These are phyloP conservation scores for Megathymus violae DNA, from an alignment of 1,140 invertebrate species.

Conservation along the genomic window DNA sequence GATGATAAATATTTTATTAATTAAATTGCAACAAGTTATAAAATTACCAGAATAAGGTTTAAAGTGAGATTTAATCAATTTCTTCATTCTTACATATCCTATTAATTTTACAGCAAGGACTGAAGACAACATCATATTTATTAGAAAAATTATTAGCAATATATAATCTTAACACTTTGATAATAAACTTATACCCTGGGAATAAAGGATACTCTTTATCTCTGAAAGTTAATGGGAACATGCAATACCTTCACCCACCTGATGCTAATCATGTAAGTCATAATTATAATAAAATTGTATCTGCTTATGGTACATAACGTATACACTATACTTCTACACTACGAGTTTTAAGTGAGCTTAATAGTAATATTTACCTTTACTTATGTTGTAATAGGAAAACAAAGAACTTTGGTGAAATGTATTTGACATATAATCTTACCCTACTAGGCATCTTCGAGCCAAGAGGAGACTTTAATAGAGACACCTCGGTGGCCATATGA, in stretches of 20 bases:
- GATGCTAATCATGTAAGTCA: conserved; percentile 70
- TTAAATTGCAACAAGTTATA: not conserved
- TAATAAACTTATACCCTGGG: conserved; percentile 95
- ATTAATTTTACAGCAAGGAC: conserved; percentile 84
- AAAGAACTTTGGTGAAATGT: not conserved
- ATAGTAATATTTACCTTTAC: no score
- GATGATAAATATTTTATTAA: not conserved
- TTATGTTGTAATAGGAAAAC: not conserved
- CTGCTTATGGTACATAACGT: no score
- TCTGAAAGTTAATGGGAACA: conserved; percentile 86
- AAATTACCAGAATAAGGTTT: not conserved
- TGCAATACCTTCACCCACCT: conserved; percentile 69
- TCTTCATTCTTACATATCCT: no score
- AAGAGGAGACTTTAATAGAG: conserved; percentile 88
- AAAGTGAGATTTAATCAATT: conserved; percentile 32
- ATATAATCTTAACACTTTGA: conserved; percentile 94
- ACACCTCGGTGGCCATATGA: conserved; percentile 91
- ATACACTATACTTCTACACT: no score
- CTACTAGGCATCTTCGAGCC: conserved; percentile 59
- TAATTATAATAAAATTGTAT: no score
- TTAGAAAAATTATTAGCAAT: conserved; percentile 92
- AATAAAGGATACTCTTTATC: conserved; percentile 96
- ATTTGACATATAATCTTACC: conserved; percentile 5
- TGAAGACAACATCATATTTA: conserved; percentile 90
- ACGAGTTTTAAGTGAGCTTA: no score